These are phyloP conservation scores for Chironomus striatipennis DNA, from an alignment of 1,140 invertebrate genomes.

Conservation along the genomic window DNA sequence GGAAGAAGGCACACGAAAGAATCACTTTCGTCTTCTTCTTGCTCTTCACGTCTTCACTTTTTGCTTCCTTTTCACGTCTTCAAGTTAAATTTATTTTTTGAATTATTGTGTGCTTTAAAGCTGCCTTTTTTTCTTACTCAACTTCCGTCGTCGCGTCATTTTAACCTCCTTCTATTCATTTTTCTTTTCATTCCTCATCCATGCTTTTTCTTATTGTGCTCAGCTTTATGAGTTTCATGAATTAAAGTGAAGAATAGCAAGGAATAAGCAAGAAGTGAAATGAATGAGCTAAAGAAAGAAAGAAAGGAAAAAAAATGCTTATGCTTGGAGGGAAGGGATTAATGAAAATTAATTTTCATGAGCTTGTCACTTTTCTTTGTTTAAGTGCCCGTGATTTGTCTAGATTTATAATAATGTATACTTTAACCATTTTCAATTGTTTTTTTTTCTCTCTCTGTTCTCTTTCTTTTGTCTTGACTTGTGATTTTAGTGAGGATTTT, in stretches of 20 bases:
- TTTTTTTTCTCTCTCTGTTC: not conserved
- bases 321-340: not conserved
- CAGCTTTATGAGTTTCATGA: not conserved
- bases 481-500: too few relatives aligned
- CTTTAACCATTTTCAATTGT: slow-evolving; percentile 11
- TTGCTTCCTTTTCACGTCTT: not conserved
- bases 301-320: too few relatives aligned
- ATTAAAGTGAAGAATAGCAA: not conserved
- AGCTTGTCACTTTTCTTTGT: slow-evolving; percentile 12
- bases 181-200: not conserved
- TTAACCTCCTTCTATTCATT: not conserved
- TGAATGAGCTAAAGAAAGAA: not conserved
- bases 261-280: not conserved
- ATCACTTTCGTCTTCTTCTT: not conserved
- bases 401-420: slow-evolving; percentile 10
- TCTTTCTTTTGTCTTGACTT: not conserved
- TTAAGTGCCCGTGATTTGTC: slow-evolving; percentile 1
- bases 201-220: not conserved
- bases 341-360: slow-evolving; percentile 15
- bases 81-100: not conserved
- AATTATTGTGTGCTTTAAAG: slow-evolving; percentile 3
- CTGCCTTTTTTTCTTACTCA: not conserved
- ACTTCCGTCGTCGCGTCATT: slow-evolving; percentile 11
- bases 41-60: not conserved
- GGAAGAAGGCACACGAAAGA: not conserved